Base-by-base conservation (phyloP, 1,140 invertebrate species). In the Macrobrachium rosenbergii region DNA sequence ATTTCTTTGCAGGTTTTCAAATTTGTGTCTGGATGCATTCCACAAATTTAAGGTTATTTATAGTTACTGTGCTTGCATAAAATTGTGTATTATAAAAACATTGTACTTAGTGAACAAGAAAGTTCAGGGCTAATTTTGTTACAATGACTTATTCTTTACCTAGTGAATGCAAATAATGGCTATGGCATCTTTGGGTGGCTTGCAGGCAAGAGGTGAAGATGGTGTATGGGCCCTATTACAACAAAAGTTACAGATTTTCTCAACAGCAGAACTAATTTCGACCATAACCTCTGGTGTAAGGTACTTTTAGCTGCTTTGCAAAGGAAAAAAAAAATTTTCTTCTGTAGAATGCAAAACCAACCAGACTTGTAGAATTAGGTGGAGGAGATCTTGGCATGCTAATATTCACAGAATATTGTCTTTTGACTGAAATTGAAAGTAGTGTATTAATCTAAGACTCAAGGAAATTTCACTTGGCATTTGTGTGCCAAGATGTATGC, bases 171-270 rank as follows among this genome's bases (percentile, higher is more conserved):
- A 77, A 45, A 12, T 19, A 43, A 77, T 19, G 77, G 19, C 64
- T 60, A 52, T 80, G 21, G 52, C 28, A 72, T 58, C 64, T 80
- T n/a, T 86, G 76, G 83, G 83, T 82, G 83, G 62, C 62, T 83
- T 88, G 28, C 89, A 89, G 89, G 73, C 89, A 88, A 73, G 89
- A 89, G 86, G 82, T 85, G 78, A 89, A 88, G 89, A 83, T 89
- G 81, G 89, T 89, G 80, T 89, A 89, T 85, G 89, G 89, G 60
- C 85, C 87, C 28, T 89, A 88, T 87, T 89, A 89, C 89, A 87
- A 88, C 82, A 89, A 85, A 64, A 86, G 83, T 84, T 89, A 89
- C 89, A 89, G 87, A 78, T 89, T 88, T 82, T 62, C 69, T 28
- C 85, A 87, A 73, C 77, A 87, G 78, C 85, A 87, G 85, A 87